These are phyloP conservation scores for Pararge aegeria DNA, from an alignment of 1,140 invertebrate species.

Conservation along the genomic window DNA sequence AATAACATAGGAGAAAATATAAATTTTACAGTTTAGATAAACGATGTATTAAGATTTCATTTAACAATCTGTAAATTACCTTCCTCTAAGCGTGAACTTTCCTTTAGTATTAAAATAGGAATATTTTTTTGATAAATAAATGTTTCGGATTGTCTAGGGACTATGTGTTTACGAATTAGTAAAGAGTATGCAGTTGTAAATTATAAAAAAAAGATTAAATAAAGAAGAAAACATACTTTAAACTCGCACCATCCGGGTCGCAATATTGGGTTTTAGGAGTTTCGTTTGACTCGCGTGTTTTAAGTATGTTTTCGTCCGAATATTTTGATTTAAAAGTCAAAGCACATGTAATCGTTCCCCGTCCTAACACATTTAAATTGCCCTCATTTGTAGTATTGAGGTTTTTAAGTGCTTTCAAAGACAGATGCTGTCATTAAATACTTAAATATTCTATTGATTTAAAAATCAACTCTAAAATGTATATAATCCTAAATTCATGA, in stretches of 20 bases:
- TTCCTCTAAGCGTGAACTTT: constrained; percentile 20
- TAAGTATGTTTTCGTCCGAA: no score
- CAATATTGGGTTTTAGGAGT: no score
- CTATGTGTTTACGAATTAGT: constrained; percentile 13
- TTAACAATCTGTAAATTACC: constrained; percentile 26
- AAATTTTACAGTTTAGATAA: constrained; percentile 65
- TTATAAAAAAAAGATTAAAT: constrained; percentile 4
- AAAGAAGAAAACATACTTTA: background rate
- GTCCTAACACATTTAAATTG: constrained; percentile 27
- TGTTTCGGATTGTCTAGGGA: constrained; percentile 2
- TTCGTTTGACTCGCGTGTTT: no score
- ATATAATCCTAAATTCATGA: constrained; percentile 43
- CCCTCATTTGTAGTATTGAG: constrained; percentile 41
- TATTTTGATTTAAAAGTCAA: constrained; percentile 11
- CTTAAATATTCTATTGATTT: constrained; percentile 43
- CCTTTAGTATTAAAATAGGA: constrained; percentile 7
- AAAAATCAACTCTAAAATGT: constrained; percentile 30
- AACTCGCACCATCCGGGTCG: no score
- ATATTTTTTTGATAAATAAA: constrained; percentile 2
- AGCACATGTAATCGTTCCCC: constrained; percentile 31
- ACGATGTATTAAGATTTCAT: constrained; percentile 54
- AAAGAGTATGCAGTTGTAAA: background rate
- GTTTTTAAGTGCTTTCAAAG: constrained; percentile 68
- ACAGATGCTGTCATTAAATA: constrained; percentile 72
- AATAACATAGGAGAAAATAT: constrained; percentile 47